phyloP scores from a whole-genome alignment of 2,113 vertebrate genomes.

The Cephalopterus ornatus region DNA sequence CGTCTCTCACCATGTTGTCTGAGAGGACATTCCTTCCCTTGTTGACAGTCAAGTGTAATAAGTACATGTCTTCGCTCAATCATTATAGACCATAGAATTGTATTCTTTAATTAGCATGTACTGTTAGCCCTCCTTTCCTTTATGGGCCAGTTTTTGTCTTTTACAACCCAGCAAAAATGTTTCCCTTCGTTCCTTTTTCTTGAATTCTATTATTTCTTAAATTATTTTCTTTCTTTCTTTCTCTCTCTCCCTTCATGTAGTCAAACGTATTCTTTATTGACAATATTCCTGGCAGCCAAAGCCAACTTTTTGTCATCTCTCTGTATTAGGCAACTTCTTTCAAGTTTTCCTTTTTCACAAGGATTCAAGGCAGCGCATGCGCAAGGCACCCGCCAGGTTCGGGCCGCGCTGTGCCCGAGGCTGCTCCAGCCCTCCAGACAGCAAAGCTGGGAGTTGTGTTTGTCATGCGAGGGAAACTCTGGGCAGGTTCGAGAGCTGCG shows the following conservation, averaged over 20 bases:
- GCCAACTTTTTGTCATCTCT: not conserved
- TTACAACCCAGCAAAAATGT: not conserved
- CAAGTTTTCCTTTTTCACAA: not conserved
- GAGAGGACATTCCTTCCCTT: constrained; percentile 60
- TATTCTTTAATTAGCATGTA: constrained; percentile 68
- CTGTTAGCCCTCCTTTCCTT: constrained; percentile 45
- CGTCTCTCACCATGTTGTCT: constrained; percentile 73
- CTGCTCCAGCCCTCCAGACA: not conserved
- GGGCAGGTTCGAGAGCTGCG: not conserved
- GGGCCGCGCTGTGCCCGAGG: not conserved
- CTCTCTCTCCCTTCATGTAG: not conserved
- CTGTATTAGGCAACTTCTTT: not conserved
- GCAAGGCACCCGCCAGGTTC: accelerated
- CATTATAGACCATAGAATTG: constrained; percentile 62
- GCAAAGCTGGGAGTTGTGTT: not conserved
- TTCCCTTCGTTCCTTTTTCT: not conserved
- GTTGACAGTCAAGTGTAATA: constrained; percentile 67
- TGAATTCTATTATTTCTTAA: not conserved
- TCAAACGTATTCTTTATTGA: not conserved
- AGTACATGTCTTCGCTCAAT: constrained; percentile 65
- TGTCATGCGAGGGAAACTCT: not conserved
- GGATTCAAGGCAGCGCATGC: not conserved
- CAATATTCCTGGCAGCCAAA: not conserved
- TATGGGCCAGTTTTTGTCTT: constrained; percentile 1
- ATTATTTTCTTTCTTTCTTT: not conserved